Conservation (phyloP, 2,888 invertebrate species). For the Caenorhabditis becei region DNA sequence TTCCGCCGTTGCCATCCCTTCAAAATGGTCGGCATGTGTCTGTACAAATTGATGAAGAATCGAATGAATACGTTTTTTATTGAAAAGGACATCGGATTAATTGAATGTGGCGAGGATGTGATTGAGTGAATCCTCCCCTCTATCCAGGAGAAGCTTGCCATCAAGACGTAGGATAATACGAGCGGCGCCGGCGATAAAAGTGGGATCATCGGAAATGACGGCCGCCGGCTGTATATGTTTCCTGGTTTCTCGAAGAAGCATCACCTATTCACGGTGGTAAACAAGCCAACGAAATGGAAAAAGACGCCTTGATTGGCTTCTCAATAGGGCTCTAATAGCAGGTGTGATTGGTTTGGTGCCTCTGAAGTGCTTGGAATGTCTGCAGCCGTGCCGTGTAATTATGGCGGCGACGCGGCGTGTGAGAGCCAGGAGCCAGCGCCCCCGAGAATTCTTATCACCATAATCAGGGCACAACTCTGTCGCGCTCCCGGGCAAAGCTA, state of each 20-base stretch:
- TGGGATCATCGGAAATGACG: conserved; percentile 23
- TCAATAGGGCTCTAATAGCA: conserved; percentile 25
- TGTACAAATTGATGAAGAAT: conserved; percentile 55
- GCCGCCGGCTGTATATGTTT: background rate
- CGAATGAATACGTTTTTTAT: conserved; percentile 23
- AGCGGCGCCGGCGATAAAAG: conserved; percentile 32
- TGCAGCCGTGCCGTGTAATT: no score
- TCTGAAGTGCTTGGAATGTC: conserved; percentile 9
- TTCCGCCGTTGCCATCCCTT: conserved; percentile 57
- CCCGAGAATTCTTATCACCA: conserved; percentile 4
- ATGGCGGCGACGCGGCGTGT: no score
- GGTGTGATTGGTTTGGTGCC: background rate
- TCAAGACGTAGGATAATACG: conserved; percentile 19
- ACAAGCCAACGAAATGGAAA: conserved; percentile 3
- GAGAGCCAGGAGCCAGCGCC: no score
- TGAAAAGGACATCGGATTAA: conserved; percentile 29
- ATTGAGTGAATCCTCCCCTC: conserved; percentile 20
- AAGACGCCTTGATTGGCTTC: conserved; percentile 5
- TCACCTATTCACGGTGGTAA: background rate
- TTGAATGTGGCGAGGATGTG: conserved; percentile 39
- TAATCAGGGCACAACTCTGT: background rate
- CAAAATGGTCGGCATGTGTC: conserved; percentile 58
- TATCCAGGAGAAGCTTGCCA: background rate
- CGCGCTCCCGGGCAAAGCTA: no score
- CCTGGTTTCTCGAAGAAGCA: background rate